A percentile compares a stretch with the other conserved stretches of the same genome.
Evolutionary conservation across 2,113 vertebrate species (phyloP).

Genomic region (Cyanocitta stelleri): DNA sequence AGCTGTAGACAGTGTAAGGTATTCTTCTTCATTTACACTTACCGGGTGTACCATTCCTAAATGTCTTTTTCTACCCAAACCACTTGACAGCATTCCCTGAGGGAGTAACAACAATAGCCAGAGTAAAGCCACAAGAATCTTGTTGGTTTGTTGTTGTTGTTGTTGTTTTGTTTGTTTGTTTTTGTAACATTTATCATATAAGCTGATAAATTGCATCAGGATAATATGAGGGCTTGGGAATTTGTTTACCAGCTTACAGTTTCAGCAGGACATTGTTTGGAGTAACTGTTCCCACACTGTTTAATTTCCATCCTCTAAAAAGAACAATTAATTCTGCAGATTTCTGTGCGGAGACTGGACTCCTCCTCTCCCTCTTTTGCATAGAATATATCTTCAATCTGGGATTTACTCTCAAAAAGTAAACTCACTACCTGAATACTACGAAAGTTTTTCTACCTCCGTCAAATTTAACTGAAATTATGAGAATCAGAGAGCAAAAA

Average conservation of each 20-base stretch:
- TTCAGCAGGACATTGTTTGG: neutral
- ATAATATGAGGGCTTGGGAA: neutral
- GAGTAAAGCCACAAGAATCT: neutral
- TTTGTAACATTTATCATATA: neutral
- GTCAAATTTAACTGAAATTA: neutral
- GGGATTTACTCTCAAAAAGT: neutral
- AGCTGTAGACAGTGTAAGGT: neutral
- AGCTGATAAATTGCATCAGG: neutral
- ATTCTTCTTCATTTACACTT: constrained; percentile 16
- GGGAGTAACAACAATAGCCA: neutral
- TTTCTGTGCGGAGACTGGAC: neutral
- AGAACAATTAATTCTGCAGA: neutral
- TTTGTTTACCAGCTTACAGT: neutral
- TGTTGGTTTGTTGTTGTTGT: neutral
- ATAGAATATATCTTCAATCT: neutral
- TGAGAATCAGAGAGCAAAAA: neutral
- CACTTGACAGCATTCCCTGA: neutral
- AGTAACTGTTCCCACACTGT: neutral
- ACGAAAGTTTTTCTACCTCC: neutral
- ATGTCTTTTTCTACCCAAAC: constrained; percentile 1
- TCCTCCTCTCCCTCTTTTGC: neutral
- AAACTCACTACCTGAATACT: neutral
- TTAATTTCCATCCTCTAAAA: neutral
- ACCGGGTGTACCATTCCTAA: neutral
- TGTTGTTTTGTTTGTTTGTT: too few relatives aligned